Evolutionary conservation across 2,797 vertebrate genomes (phyloP).

Genomic region (Bradypus variegatus): DNA sequence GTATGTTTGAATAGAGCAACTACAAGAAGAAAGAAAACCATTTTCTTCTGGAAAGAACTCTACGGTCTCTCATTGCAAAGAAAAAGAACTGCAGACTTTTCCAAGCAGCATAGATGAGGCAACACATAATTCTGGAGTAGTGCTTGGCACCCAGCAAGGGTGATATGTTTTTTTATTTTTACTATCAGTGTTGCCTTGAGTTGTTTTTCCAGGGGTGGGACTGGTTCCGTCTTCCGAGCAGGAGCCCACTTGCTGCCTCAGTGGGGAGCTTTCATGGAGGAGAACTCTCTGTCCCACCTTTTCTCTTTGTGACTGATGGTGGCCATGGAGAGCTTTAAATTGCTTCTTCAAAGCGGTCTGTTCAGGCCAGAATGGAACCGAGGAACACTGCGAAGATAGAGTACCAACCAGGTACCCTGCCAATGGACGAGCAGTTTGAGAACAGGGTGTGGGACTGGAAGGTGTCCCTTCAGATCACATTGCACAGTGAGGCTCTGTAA

Average conservation of each 20-base stretch:
- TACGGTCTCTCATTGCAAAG: not conserved
- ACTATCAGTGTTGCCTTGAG: not conserved
- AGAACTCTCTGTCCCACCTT: not conserved
- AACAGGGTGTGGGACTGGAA: not conserved
- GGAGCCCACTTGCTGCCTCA: not conserved
- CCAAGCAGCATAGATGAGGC: not conserved
- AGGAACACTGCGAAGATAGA: no score
- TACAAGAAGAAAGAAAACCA: not conserved
- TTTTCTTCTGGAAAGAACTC: conserved; percentile 19
- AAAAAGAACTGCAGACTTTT: not conserved
- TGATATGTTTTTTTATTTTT: not conserved
- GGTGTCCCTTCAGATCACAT: conserved; percentile 2
- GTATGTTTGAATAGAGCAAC: not conserved
- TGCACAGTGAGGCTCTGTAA: not conserved
- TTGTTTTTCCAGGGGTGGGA: not conserved
- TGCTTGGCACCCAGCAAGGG: not conserved
- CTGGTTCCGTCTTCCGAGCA: not conserved
- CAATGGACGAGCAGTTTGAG: conserved; percentile 1
- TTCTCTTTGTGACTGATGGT: not conserved
- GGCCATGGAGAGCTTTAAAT: not conserved
- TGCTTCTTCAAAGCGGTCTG: not conserved
- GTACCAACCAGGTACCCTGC: not conserved
- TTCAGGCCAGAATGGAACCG: no score
- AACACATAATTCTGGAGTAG: not conserved
- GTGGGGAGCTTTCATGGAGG: not conserved